Evolutionary conservation across 64 coral and sea anemone genomes (phyloP).

Genomic region (Orbicella faveolata): DNA sequence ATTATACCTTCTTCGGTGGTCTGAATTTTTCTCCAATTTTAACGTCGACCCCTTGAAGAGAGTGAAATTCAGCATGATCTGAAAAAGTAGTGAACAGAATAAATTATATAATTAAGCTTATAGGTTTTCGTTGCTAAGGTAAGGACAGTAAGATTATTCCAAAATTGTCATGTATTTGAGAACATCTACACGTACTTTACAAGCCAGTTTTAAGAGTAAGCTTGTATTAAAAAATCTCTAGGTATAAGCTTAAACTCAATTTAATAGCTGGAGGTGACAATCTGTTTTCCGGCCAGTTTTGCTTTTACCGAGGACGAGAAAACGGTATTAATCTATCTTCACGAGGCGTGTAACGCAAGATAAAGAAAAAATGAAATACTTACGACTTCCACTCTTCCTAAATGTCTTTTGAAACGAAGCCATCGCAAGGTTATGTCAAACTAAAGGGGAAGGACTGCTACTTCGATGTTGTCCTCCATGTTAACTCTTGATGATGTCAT

Average conservation of each 20-base stretch:
- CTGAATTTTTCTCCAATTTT: constrained; percentile 82
- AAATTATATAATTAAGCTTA: no score
- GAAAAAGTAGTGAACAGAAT: constrained; percentile 10
- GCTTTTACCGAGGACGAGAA: neutral
- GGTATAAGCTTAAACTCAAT: neutral
- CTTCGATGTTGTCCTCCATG: neutral
- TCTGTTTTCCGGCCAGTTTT: neutral
- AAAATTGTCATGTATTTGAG: neutral
- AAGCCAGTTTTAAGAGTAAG: neutral
- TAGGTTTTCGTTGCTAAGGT: neutral
- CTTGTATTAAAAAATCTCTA: neutral
- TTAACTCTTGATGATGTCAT: constrained; percentile 28
- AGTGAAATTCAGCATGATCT: constrained; percentile 86
- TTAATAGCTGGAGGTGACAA: neutral
- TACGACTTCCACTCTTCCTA: constrained; percentile 64
- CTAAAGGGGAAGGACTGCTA: neutral
- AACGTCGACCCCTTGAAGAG: constrained; percentile 82
- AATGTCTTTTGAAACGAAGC: constrained; percentile 67
- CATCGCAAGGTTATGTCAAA: constrained; percentile 11
- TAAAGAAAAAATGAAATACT: constrained; percentile 21
- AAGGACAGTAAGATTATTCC: neutral
- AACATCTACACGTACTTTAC: neutral
- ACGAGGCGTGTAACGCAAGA: neutral
- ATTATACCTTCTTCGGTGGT: constrained; percentile 82
- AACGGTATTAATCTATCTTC: neutral